Evolutionary conservation across 2,113 vertebrate species (phyloP), one percentile per base, ranked within the genome.

Genomic region (Oxygymnocypris stewartii): DNA sequence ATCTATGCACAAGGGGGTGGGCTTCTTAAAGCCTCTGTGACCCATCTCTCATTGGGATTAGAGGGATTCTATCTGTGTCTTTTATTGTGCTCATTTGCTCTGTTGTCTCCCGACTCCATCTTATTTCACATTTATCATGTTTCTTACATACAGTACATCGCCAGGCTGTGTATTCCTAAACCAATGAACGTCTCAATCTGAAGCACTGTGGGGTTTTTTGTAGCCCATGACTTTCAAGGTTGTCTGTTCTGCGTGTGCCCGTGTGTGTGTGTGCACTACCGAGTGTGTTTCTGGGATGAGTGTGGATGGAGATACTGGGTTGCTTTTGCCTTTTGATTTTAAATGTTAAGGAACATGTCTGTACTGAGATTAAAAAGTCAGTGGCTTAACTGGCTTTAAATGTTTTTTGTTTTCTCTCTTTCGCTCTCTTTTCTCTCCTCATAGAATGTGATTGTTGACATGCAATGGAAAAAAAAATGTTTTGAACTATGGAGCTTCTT

Each of bases 391-490:
- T 97, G 97, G 96, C 96, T 97, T 97, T 97, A 96, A 95, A 96
- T 96, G 95, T 97, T 96, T 31, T 95, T 94, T 94, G 18, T 25
- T 78, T 78, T 76, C 74, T 28, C 93, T 96, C 81, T 92, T 89
- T 94, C 91, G 93, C 88, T 94, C 91, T 93, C 91, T 94, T 91
- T 89, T 96, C 95, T 97, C 96, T 97, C 96, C 96, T 98, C 96
- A 95, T 97, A 97, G 96, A 97, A 97, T 97, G 97, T 98, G 97
- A 97, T 96, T 95, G 96, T 97, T 96, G 95, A 97, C 97, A 96
- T 96, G 96, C 97, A 97, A 96, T 96, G 94, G 85, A 90, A 96
- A 79, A 96, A 79, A 83, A 96, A 93, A 93, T 92, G 92, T 95
- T 95, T 95, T 94, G 92, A 94, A 93, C 92, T 95, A 95, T 95